Conservation (phyloP, 2,113 vertebrate genomes). For the Phoenicopterus ruber region DNA sequence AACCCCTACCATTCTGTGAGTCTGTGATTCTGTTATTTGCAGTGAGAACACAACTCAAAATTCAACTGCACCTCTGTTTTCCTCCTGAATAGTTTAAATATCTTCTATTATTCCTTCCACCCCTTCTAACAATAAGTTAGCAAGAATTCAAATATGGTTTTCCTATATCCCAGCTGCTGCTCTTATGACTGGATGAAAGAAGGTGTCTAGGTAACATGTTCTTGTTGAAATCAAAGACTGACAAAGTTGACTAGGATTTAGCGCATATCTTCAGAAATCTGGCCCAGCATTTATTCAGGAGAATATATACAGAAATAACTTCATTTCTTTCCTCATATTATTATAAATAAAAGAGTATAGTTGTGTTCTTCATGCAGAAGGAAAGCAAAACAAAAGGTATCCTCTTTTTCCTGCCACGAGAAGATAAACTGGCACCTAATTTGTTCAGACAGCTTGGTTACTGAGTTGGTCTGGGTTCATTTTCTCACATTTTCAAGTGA, state of each 20-base stretch:
- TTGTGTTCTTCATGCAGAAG: neutral
- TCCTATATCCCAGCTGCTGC: neutral
- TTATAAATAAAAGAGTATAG: neutral
- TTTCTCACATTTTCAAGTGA: neutral
- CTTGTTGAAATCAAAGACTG: neutral
- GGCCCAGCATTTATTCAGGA: neutral
- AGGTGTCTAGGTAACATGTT: accelerated
- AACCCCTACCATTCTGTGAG: no score
- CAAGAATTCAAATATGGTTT: neutral
- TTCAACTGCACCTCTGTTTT: neutral
- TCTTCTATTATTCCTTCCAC: neutral
- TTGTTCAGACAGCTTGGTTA: neutral
- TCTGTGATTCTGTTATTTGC: no score
- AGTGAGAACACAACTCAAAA: neutral
- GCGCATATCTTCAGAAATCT: neutral
- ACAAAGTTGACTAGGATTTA: neutral
- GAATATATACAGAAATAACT: neutral
- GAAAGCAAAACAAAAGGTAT: neutral
- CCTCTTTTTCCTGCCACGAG: neutral
- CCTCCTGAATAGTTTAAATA: neutral
- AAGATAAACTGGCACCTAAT: neutral
- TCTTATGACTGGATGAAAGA: neutral
- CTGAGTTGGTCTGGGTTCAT: neutral
- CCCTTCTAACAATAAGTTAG: neutral
- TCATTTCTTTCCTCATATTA: neutral